Percentiles rank a stretch among this genome's conserved stretches.
These are phyloP conservation scores for Accipiter virgatus DNA, from an alignment of 2,113 vertebrate genomes.

Conservation along the genomic window DNA sequence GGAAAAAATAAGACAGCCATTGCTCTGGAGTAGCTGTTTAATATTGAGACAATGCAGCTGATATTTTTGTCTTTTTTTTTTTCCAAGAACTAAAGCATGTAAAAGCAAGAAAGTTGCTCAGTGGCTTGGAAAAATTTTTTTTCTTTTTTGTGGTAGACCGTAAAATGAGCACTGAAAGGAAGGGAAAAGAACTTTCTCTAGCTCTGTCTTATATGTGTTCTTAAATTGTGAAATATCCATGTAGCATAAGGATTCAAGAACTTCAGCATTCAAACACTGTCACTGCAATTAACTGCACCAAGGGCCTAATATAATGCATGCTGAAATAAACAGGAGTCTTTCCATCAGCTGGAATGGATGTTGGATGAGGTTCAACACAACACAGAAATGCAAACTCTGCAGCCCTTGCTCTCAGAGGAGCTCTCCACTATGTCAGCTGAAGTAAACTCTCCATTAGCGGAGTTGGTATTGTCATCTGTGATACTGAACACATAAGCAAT, in stretches of 20 bases:
- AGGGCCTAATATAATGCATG: neutral
- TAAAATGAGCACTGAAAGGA: neutral
- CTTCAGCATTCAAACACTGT: neutral
- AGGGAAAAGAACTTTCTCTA: neutral
- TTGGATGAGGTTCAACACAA: neutral
- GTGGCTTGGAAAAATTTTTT: neutral
- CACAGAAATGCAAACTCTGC: neutral
- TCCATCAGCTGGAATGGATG: neutral
- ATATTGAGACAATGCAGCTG: neutral
- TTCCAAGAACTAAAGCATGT: neutral
- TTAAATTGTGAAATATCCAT: neutral
- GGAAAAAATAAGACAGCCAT: neutral
- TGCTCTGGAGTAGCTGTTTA: neutral
- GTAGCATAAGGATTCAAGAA: neutral
- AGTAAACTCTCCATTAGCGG: neutral
- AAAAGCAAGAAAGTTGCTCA: neutral
- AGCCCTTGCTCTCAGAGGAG: neutral
- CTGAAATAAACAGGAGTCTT: neutral
- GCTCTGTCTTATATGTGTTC: neutral
- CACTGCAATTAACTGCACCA: neutral
- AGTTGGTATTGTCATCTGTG: neutral
- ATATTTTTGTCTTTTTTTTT: neutral
- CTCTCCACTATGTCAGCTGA: neutral
- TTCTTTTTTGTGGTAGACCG: neutral
- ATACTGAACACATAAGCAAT: neutral